A percentile compares a stretch with the other conserved stretches of the same genome.
Conservation (phyloP, 2,113 vertebrate genomes). For the Corydoras maculifer region DNA sequence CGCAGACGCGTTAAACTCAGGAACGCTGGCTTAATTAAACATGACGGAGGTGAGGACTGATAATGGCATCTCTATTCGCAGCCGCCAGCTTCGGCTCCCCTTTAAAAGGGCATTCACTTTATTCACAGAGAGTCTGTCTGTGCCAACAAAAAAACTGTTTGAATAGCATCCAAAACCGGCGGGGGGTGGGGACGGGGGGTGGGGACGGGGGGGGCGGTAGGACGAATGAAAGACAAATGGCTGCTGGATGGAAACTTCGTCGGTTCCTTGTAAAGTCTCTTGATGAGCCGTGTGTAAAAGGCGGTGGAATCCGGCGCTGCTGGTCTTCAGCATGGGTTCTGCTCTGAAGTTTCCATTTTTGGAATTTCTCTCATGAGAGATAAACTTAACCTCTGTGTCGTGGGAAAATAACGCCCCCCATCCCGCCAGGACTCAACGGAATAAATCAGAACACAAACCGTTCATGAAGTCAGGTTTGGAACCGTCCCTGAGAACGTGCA, state of each 20-base stretch:
- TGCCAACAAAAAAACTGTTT: slow-evolving; percentile 28
- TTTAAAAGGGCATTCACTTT: slow-evolving; percentile 30
- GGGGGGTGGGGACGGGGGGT: background rate
- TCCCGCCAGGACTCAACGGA: background rate
- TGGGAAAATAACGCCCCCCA: background rate
- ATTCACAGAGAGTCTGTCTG: slow-evolving; percentile 29
- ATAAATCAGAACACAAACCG: slow-evolving; percentile 5
- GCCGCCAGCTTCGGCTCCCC: slow-evolving; percentile 15
- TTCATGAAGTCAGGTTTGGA: background rate
- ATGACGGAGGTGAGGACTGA: slow-evolving; percentile 1
- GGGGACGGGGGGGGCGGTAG: no score
- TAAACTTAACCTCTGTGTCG: slow-evolving; percentile 6
- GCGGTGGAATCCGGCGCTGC: slow-evolving; percentile 47
- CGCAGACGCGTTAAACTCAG: background rate
- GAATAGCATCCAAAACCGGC: slow-evolving; percentile 39
- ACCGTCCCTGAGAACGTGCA: background rate
- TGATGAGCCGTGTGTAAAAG: slow-evolving; percentile 15
- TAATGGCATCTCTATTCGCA: slow-evolving; percentile 4
- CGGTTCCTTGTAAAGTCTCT: slow-evolving; percentile 33
- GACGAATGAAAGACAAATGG: slow-evolving; percentile 46
- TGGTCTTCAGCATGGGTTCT: slow-evolving; percentile 23
- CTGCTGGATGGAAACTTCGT: slow-evolving; percentile 49
- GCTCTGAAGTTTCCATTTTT: slow-evolving; percentile 2
- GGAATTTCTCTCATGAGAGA: slow-evolving; percentile 11
- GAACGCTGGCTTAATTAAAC: slow-evolving; percentile 7